Evolutionary conservation across 2,888 invertebrate species (phyloP), one percentile per base, ranked within the genome.

Genomic region (Petrophora chlorosata): DNA sequence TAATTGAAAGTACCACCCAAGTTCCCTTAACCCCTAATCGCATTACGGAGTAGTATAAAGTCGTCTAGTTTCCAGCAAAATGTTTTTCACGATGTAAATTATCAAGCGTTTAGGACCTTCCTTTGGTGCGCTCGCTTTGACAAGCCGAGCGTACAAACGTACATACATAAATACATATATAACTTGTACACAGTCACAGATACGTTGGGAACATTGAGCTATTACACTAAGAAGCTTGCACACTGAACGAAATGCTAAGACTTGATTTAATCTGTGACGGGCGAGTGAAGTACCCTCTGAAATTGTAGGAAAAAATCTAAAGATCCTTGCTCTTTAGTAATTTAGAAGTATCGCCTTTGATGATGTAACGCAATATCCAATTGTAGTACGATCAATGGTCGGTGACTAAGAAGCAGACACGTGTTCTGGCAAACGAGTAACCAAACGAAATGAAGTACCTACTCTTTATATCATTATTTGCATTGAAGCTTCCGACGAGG

Each of bases 71-170:
- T 26, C 10, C 15, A 48, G 25, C 4, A 22, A 15, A 33, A 33
- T 22, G 13, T 32, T 48, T 42, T 36, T 28, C 35, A 7, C 12
- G 28, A 22, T 34, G 39, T 34, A 28, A 38, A 42, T 38, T 26
- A 38, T 42, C n/a, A 26, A 36, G 19, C 36, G 42, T 38, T 32
- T 33, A 38, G 17, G 40, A 30, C 13, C 28, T 5, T 22, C 46
- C 36, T 29, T 12, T 17, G 30, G 5, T 3, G 32, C 13, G 22
- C 13, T 22, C 28, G 22, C 49, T 50, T 43, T 50, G 49, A 44
- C 49, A 39, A 49, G 34, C 29, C 17, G 17, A 30, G 41, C 47
- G 47, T 34, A 19, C 28, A 10, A 8, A 26, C 38, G 17, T 14
- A 23, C 30, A 2, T 3, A 44, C 44, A 16, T 25, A 34, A 3